phyloP scores from a whole-genome alignment of 2,797 vertebrate species.

The Enteromius radiatus region DNA sequence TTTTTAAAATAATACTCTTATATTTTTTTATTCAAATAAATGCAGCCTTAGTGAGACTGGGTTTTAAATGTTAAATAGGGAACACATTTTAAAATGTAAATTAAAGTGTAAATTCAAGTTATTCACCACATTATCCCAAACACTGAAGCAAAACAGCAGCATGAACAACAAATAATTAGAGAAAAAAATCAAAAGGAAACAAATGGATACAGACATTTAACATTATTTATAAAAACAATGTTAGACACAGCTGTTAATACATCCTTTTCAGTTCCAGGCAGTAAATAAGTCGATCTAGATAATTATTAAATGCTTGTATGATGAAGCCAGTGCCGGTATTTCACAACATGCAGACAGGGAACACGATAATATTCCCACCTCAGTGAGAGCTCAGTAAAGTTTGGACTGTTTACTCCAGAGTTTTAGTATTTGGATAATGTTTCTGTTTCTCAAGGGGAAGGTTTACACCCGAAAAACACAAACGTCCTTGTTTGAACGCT shows the following conservation, averaged over 20 bases:
- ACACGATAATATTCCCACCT: slow-evolving; percentile 71
- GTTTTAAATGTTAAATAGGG: not conserved
- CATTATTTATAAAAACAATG: not conserved
- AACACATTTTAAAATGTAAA: not conserved
- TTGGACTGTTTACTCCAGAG: slow-evolving; percentile 66
- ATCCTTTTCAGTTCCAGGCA: slow-evolving; percentile 60
- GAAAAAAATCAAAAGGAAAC: not conserved
- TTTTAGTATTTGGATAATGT: slow-evolving; percentile 68
- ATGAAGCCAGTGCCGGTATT: slow-evolving; percentile 56
- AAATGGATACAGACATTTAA: slow-evolving; percentile 2
- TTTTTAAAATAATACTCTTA: not conserved
- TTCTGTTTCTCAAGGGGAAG: slow-evolving; percentile 70
- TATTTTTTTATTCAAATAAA: no score
- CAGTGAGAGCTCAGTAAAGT: slow-evolving; percentile 69
- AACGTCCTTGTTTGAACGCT: slow-evolving; percentile 66
- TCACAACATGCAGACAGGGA: slow-evolving; percentile 67
- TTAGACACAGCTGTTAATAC: not conserved
- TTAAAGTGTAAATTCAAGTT: not conserved
- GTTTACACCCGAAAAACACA: slow-evolving; percentile 61
- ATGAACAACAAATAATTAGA: not conserved
- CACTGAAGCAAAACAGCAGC: not conserved
- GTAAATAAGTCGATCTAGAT: slow-evolving; percentile 57
- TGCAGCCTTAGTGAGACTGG: no score
- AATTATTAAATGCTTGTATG: slow-evolving; percentile 65
- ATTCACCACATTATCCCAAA: not conserved